Evolutionary conservation across 2,797 vertebrate species (phyloP).

Genomic region (Melanotaenia pygmaea): DNA sequence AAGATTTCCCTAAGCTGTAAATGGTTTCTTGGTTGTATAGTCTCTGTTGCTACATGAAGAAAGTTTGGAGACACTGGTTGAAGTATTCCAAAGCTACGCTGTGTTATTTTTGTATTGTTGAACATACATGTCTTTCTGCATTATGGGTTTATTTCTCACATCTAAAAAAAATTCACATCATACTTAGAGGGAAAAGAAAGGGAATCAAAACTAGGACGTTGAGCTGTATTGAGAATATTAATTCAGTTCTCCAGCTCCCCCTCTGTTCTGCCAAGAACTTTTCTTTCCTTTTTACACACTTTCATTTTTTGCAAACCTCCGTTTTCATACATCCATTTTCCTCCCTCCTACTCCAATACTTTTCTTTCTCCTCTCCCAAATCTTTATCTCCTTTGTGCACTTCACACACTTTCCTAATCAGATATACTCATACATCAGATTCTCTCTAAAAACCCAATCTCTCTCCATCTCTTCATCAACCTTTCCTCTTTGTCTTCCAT

Average conservation of each 20-base stretch:
- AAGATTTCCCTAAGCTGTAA: not conserved
- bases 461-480: slow-evolving; percentile 58
- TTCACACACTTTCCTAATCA: slow-evolving; percentile 51
- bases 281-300: slow-evolving; percentile 23
- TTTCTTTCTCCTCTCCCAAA: slow-evolving; percentile 36
- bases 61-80: slow-evolving; percentile 13
- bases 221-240: slow-evolving; percentile 41
- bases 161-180: slow-evolving; percentile 43
- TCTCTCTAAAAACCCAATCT: slow-evolving; percentile 52
- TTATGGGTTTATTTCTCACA: slow-evolving; percentile 16
- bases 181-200: slow-evolving; percentile 22
- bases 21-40: slow-evolving; percentile 5
- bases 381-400: slow-evolving; percentile 22
- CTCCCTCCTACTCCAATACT: slow-evolving; percentile 19
- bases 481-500: slow-evolving; percentile 52
- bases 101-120: slow-evolving; percentile 32
- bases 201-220: slow-evolving; percentile 45
- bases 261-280: slow-evolving; percentile 64
- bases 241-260: slow-evolving; percentile 74
- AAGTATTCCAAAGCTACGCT: slow-evolving; percentile 23
- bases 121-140: slow-evolving; percentile 23
- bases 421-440: slow-evolving; percentile 57
- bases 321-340: slow-evolving; percentile 37
- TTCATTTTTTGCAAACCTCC: slow-evolving; percentile 36
- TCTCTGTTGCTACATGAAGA: slow-evolving; percentile 20